Evolutionary conservation across 2,888 invertebrate genomes (phyloP), one percentile per base, ranked within the genome.

Genomic region (Aromia moschata): DNA sequence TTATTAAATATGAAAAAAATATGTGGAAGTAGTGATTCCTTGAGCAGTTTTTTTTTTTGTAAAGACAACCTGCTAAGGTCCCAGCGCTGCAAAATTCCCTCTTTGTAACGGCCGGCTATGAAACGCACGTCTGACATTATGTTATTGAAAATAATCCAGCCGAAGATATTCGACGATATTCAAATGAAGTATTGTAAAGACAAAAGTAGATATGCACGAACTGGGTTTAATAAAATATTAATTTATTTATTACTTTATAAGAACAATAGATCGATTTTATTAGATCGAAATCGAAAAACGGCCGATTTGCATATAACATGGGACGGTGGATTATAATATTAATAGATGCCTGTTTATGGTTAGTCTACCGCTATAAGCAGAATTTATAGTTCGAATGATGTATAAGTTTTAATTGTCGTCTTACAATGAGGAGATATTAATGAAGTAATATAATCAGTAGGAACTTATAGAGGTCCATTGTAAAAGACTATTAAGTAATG

Each of bases 261-360:
- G 77, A 78, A 79, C 78, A 79, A 79, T 79, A 79, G 77, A 79
- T 79, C 74, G 79, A 79, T 79, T 78, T 77, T 79, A 79, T 79
- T 78, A 78, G 79, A 79, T 79, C 72, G 74, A 71, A 76, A 79
- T 79, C 78, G 77, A 77, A 74, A 74, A 62, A 58, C 56, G 46
- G 33, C 49, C 58, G 40, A 77, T 77, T 77, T 78, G 75, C 79
- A 79, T 79, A 75, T 69, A 69, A 77, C 78, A 77, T 74, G 77
- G 66, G 64, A 67, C 59, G 62, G 62, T 58, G 67, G 63, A 71
- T 76, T 74, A 71, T 67, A 73, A 73, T 74, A 72, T 73, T 74
- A 73, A 75, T 72, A 72, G 64, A 62, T 65, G 38, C 64, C 68
- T 68, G 60, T 66, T 65, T 70, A 70, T 68, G 70, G 69, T 31